Percentiles rank a stretch among this genome's conserved stretches.
Evolutionary conservation across 2,113 vertebrate genomes (phyloP).

Genomic region (Paratilapia polleni): DNA sequence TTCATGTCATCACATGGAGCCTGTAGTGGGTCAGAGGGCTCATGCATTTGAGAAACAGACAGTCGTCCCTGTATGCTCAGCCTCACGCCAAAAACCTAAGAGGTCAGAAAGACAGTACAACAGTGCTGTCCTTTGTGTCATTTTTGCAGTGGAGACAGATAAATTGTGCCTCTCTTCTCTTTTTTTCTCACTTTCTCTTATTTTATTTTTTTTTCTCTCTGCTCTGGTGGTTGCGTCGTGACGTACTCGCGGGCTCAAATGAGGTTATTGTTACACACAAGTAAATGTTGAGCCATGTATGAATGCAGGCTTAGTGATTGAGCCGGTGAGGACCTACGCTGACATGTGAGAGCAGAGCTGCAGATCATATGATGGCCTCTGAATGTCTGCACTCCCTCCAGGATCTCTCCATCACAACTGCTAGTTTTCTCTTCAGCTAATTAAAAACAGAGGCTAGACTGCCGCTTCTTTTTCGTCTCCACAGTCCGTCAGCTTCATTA

Average conservation of each 20-base stretch:
- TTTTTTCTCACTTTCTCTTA: not conserved
- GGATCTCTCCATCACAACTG: not conserved
- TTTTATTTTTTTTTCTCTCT: not conserved
- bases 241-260: constrained; percentile 3
- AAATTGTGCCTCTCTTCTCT: constrained; percentile 8
- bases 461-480: not conserved
- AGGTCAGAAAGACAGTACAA: constrained; percentile 29
- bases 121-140: constrained; percentile 45
- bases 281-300: constrained; percentile 47
- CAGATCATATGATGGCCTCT: constrained; percentile 32
- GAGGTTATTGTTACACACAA: constrained; percentile 41
- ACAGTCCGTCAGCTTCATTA: not conserved
- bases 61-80: constrained; percentile 1
- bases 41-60: not conserved
- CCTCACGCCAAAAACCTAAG: constrained; percentile 15
- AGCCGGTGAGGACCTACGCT: not conserved
- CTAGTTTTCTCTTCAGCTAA: not conserved
- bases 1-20: constrained; percentile 26
- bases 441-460: not conserved
- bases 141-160: not conserved
- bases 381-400: not conserved
- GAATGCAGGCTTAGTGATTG: constrained; percentile 20
- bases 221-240: constrained; percentile 15
- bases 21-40: constrained; percentile 2
- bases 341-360: constrained; percentile 29